phyloP scores from a whole-genome alignment of 2,113 vertebrate species.

The Thryonomys swinderianus region DNA sequence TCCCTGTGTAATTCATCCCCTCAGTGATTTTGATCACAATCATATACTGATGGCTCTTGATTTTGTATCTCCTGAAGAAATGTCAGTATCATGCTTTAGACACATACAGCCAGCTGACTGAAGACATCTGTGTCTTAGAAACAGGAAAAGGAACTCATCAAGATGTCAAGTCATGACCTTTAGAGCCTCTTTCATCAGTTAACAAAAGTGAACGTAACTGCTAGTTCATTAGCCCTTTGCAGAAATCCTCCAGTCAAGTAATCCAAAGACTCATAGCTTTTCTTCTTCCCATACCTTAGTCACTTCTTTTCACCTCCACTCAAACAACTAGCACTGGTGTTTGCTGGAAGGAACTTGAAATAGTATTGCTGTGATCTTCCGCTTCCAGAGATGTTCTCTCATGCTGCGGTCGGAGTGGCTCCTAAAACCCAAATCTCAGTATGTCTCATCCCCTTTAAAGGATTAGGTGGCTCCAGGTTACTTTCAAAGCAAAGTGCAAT shows the following conservation, averaged over 20 bases:
- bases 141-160: not conserved
- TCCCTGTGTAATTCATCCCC: not conserved
- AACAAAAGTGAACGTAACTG: not conserved
- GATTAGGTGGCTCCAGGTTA: not conserved
- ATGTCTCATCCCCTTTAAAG: not conserved
- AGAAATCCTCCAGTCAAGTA: not conserved
- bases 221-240: not conserved
- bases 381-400: not conserved
- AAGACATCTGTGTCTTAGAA: not conserved
- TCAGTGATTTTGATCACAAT: not conserved
- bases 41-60: not conserved
- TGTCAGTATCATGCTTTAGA: not conserved
- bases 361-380: not conserved
- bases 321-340: not conserved
- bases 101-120: not conserved
- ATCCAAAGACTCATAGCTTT: not conserved
- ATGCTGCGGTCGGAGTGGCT: not conserved
- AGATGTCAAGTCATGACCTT: not conserved
- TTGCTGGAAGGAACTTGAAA: not conserved
- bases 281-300: not conserved
- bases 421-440: not conserved
- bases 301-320: not conserved
- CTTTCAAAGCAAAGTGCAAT: not conserved
- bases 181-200: not conserved
- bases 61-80: not conserved